Evolutionary conservation across 1,140 invertebrate species (phyloP).

Genomic region (Nephotettix cincticeps): DNA sequence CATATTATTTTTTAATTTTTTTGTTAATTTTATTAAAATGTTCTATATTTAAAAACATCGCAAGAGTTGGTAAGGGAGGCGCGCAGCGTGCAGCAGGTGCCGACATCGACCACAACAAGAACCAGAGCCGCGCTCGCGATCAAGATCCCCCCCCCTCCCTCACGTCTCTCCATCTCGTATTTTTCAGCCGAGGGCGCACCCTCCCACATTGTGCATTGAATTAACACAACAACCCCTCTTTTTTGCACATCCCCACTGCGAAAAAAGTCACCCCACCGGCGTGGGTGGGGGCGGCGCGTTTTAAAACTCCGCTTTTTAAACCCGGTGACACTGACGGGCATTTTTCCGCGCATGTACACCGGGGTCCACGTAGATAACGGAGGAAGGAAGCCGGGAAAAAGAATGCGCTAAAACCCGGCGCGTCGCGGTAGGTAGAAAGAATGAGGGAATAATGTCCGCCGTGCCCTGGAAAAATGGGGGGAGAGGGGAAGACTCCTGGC

Average conservation of each 20-base stretch:
- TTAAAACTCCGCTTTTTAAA: conserved; percentile 4
- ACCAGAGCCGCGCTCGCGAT: neutral
- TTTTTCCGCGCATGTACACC: conserved; percentile 23
- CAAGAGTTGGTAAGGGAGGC: neutral
- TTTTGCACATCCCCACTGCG: conserved; percentile 26
- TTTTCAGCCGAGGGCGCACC: conserved; percentile 12
- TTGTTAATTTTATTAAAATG: too few species aligned
- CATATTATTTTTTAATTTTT: too few species aligned
- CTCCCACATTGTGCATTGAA: conserved; percentile 23
- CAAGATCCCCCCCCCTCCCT: conserved; percentile 3
- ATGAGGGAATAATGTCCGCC: conserved; percentile 27
- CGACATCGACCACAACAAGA: conserved; percentile 6
- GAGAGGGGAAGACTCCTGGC: conserved; percentile 5
- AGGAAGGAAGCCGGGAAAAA: conserved; percentile 12
- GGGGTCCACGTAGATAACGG: neutral
- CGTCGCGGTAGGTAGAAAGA: conserved; percentile 24
- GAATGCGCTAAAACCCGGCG: conserved; percentile 19
- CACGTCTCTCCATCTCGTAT: conserved; percentile 13
- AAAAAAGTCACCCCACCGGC: conserved; percentile 25
- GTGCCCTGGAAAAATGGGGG: conserved; percentile 13
- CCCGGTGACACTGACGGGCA: conserved; percentile 5
- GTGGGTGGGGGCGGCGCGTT: neutral
- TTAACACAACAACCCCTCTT: conserved; percentile 27
- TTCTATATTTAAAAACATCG: too few species aligned
- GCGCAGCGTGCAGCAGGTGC: neutral